Percentiles rank a stretch among this genome's conserved stretches.
phyloP scores from a whole-genome alignment of 1,140 invertebrate genomes.

The Trachelipus rathkii region DNA sequence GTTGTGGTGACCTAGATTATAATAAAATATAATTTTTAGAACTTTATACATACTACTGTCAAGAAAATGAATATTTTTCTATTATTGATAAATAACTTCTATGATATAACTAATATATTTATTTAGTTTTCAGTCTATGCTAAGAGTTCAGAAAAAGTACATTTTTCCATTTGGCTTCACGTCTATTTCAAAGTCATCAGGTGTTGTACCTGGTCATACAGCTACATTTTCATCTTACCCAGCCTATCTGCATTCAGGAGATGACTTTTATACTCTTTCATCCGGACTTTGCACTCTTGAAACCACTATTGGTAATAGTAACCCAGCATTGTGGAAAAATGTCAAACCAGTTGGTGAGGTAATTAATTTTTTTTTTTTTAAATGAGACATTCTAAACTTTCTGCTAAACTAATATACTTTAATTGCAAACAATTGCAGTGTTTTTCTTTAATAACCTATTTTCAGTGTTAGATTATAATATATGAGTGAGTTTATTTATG shows the following conservation, averaged over 20 bases:
- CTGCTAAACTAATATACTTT: too few species aligned
- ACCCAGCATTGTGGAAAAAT: slow-evolving; percentile 59
- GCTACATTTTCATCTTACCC: slow-evolving; percentile 84
- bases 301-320: slow-evolving; percentile 70
- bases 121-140: slow-evolving; percentile 72
- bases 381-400: too few species aligned
- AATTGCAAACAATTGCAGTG: too few species aligned
- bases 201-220: slow-evolving; percentile 60
- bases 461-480: too few species aligned
- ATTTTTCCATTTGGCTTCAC: slow-evolving; percentile 70
- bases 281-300: slow-evolving; percentile 64
- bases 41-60: too few species aligned
- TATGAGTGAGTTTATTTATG: too few species aligned
- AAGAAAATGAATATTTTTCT: too few species aligned
- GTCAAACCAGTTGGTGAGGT: slow-evolving; percentile 56
- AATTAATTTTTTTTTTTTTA: slow-evolving; percentile 1
- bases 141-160: slow-evolving; percentile 84
- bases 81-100: too few species aligned
- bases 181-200: slow-evolving; percentile 46
- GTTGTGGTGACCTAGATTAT: too few species aligned
- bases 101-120: slow-evolving; percentile 30
- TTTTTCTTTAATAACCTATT: too few species aligned
- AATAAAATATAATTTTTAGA: too few species aligned
- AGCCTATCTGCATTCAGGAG: slow-evolving; percentile 75
- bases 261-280: slow-evolving; percentile 75